A percentile compares a stretch with the other conserved stretches of the same genome.
These are phyloP conservation scores for Leptinotarsa undecemlineata DNA, from an alignment of 1,140 invertebrate species.

Conservation along the genomic window DNA sequence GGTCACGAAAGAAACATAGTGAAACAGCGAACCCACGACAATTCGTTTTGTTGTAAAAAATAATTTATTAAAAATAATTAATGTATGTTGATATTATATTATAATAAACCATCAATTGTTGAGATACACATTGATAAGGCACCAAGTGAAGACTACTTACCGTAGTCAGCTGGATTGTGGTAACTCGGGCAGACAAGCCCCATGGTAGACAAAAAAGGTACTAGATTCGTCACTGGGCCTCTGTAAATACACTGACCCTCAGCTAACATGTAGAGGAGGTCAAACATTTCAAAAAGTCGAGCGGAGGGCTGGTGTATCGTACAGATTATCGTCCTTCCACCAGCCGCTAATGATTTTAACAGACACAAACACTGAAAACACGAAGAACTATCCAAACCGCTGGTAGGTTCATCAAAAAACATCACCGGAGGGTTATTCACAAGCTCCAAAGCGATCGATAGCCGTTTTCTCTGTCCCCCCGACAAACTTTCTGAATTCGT, in stretches of 20 bases:
- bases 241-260: constrained; percentile 92
- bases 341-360: constrained; percentile 75
- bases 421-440: constrained; percentile 93
- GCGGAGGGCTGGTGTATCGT: constrained; percentile 97
- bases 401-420: constrained; percentile 98
- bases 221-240: constrained; percentile 77
- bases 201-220: constrained; percentile 84
- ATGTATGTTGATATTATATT: no score
- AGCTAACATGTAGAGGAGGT: constrained; percentile 86
- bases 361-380: constrained; percentile 89
- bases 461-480: constrained; percentile 89
- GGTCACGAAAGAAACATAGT: no score
- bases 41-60: no score
- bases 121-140: no score
- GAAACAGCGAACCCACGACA: no score
- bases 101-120: no score
- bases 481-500: constrained; percentile 81
- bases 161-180: constrained; percentile 95
- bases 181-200: constrained; percentile 88
- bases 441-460: constrained; percentile 86
- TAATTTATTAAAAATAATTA: no score
- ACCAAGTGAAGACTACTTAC: constrained; percentile 57
- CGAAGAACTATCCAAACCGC: constrained; percentile 89
- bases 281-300: constrained; percentile 94
- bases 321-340: constrained; percentile 90